phyloP scores from a whole-genome alignment of 1,140 invertebrate species.

The Augochlora pura region DNA sequence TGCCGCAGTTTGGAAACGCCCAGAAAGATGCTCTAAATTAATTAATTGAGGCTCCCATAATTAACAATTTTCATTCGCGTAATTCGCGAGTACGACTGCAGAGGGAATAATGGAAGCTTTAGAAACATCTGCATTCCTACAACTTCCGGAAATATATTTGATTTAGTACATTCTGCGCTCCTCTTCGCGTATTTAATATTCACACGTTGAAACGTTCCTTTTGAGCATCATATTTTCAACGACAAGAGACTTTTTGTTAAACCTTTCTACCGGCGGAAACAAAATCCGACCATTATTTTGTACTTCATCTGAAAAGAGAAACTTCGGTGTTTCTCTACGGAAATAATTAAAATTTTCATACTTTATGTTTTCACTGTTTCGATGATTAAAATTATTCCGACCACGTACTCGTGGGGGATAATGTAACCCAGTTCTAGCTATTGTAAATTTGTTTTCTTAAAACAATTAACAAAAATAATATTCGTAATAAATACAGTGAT shows the following conservation, averaged over 20 bases:
- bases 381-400: background rate
- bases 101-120: conserved; percentile 15
- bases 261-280: background rate
- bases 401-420: too few relatives aligned
- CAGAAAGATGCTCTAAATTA: background rate
- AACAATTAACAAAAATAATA: too few relatives aligned
- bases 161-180: background rate
- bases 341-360: background rate
- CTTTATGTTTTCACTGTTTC: background rate
- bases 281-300: background rate
- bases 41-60: conserved; percentile 15
- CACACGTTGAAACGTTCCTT: too few relatives aligned
- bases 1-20: background rate
- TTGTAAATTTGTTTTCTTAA: too few relatives aligned
- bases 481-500: too few relatives aligned
- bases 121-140: background rate
- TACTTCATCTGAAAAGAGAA: background rate
- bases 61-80: conserved; percentile 32
- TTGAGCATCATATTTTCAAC: too few relatives aligned
- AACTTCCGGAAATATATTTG: background rate
- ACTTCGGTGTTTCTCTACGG: background rate
- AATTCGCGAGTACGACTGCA: background rate
- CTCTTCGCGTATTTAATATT: background rate
- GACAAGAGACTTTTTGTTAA: background rate
- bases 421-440: too few relatives aligned